phyloP scores from a whole-genome alignment of 2,888 invertebrate genomes.

The Nebria brevicollis region DNA sequence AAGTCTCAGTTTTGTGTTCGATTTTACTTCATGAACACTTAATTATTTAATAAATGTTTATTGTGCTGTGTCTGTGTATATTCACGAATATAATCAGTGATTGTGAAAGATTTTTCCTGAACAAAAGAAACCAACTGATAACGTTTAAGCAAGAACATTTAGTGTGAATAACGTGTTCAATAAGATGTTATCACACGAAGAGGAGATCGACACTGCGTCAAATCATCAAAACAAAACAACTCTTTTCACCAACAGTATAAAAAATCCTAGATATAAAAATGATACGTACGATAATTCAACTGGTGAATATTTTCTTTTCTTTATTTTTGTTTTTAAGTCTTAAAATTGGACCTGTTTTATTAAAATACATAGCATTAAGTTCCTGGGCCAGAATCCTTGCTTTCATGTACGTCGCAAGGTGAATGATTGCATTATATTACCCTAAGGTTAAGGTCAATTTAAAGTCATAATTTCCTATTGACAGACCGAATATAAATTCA shows the following conservation, averaged over 20 bases:
- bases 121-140: neutral
- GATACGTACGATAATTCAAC: constrained; percentile 36
- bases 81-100: constrained; percentile 14
- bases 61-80: neutral
- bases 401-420: neutral
- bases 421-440: constrained; percentile 1
- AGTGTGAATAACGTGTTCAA: neutral
- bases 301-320: constrained; percentile 35
- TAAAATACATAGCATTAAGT: neutral
- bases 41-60: neutral
- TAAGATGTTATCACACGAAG: neutral
- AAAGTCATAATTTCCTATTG: neutral
- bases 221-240: constrained; percentile 39
- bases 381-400: neutral
- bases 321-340: neutral
- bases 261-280: constrained; percentile 32
- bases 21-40: neutral
- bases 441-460: neutral
- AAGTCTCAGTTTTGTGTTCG: neutral
- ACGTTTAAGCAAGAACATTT: neutral
- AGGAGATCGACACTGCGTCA: neutral
- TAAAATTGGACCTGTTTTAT: neutral
- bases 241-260: constrained; percentile 35
- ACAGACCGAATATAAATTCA: neutral
- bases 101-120: neutral